These are phyloP conservation scores for Patella caerulea DNA, from an alignment of 2,888 invertebrate species.

Conservation along the genomic window DNA sequence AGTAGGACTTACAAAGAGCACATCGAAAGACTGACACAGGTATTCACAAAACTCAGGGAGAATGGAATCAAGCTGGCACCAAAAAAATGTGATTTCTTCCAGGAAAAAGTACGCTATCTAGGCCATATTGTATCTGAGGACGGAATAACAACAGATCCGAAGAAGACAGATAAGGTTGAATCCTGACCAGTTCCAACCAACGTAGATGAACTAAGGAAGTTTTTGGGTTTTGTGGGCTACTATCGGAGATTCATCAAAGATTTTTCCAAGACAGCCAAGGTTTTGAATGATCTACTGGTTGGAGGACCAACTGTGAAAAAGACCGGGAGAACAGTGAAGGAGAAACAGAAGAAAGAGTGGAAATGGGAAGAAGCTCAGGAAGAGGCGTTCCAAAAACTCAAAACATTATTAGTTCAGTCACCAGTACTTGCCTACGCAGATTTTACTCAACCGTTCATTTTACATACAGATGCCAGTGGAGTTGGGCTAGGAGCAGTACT, in stretches of 20 bases:
- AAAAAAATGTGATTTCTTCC: constrained; percentile 32
- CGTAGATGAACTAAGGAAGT: background rate
- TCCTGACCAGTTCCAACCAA: constrained; percentile 1
- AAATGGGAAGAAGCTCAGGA: constrained; percentile 31
- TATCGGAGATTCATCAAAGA: background rate
- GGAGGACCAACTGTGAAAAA: constrained; percentile 13
- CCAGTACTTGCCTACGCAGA: constrained; percentile 36
- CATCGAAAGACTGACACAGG: constrained; percentile 19
- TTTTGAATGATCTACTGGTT: constrained; percentile 27
- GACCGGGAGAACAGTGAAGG: constrained; percentile 7
- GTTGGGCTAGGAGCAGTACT: constrained; percentile 36
- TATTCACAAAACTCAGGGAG: constrained; percentile 21
- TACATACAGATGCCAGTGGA: constrained; percentile 40
- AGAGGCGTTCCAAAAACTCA: constrained; percentile 32
- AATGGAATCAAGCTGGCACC: constrained; percentile 30
- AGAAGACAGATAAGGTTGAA: constrained; percentile 26
- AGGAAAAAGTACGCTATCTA: constrained; percentile 30
- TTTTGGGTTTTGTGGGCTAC: background rate
- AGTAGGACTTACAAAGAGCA: constrained; percentile 26
- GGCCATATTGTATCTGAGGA: constrained; percentile 20
- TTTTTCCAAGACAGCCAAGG: constrained; percentile 30
- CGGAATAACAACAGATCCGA: constrained; percentile 21
- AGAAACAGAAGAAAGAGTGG: constrained; percentile 22
- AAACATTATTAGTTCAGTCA: background rate
- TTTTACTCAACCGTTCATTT: constrained; percentile 25